Percentiles rank a stretch among this genome's conserved stretches.
Evolutionary conservation across 2,113 vertebrate species (phyloP).

Genomic region (Mungos mungo): DNA sequence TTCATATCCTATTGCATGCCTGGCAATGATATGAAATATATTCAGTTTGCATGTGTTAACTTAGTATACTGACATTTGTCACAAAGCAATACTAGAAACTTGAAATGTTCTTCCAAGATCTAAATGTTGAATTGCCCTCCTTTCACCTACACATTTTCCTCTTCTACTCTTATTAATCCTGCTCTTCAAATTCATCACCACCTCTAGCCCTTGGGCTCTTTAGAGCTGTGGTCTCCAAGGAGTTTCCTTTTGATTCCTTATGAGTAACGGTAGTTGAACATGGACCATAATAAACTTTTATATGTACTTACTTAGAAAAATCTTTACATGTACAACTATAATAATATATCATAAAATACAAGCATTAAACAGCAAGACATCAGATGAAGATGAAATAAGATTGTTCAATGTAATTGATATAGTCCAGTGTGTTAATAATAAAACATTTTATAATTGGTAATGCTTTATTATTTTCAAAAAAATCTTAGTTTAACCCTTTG

Average conservation of each 20-base stretch:
- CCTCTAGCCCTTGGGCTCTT: background rate
- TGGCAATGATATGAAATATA: slow-evolving; percentile 18
- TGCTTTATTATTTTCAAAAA: background rate
- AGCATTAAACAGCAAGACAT: background rate
- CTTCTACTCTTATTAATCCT: background rate
- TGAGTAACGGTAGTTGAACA: slow-evolving; percentile 16
- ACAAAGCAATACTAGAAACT: background rate
- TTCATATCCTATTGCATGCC: background rate
- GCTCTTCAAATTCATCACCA: background rate
- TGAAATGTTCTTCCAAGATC: background rate
- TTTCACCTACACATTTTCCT: background rate
- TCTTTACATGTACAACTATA: background rate
- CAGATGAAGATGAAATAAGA: background rate
- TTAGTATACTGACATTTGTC: background rate
- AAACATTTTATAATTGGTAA: background rate
- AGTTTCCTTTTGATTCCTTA: background rate
- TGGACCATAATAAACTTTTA: background rate
- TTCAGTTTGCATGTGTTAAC: background rate
- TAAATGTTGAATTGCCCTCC: background rate
- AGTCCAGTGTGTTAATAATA: background rate
- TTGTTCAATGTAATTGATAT: background rate
- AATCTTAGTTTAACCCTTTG: background rate
- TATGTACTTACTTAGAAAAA: background rate
- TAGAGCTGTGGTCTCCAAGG: background rate
- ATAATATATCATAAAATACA: background rate